Base-by-base conservation (phyloP, 2,113 vertebrate genomes). In the Vombatus ursinus region DNA sequence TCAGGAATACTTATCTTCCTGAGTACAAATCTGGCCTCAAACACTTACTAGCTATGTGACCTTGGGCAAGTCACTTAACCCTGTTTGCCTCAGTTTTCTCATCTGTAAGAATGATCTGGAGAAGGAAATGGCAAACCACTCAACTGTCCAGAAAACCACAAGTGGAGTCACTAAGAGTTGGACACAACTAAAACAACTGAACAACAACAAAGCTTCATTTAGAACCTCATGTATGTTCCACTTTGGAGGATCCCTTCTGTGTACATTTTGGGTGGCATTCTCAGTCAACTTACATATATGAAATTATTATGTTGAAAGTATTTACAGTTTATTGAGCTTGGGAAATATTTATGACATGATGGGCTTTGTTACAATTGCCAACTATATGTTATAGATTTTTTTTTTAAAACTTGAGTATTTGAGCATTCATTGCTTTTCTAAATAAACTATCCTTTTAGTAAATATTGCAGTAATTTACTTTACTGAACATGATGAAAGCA, bases 291-390 rank as follows among this genome's bases (percentile, higher is more conserved):
- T 52, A 50, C n/a, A 95, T 93, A 92, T 50, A 89, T 0, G 77
- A 96, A 91, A 92, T 8, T 48, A 48, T 89, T 97, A 98, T 95
- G 51, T 25, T 94, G 94, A 94, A 77, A 96, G 28, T 84, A 95
- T 93, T 92, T 89, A 92, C 52, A 90, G 91, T 91, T 95, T 9
- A 22, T 94, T 96, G 93, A 96, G 95, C 50, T 19, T 22, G 44
- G 95, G 8, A 31, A 95, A 26, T 51, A 97, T 48, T 54, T 94
- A 96, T 25, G 92, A 24, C 53, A 4, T 9, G 53, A 92, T 44
- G 50, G 26, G 61, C 25, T n/a, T 50, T 91, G 31, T 24, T 94
- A 96, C 89, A 49, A 31, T 52, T 95, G 51, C 47, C 90, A 94
- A 52, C 5, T 25, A 44, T 37, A 51, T 10, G 68, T 47, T 91